These are phyloP conservation scores for Ceratitis capitata DNA, from an alignment of 1,140 invertebrate species.

Conservation along the genomic window DNA sequence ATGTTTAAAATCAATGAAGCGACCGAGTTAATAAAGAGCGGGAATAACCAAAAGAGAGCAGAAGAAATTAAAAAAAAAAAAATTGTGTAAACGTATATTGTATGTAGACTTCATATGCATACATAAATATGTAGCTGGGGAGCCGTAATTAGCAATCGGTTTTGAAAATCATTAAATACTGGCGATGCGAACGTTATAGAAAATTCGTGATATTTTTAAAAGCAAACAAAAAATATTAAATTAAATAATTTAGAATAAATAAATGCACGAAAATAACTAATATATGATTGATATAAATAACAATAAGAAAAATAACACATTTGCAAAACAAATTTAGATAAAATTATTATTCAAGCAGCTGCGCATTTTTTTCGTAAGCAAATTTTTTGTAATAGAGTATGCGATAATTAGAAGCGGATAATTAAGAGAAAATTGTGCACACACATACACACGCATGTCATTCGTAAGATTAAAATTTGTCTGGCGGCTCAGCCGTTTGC, in stretches of 20 bases:
- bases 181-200: constrained; percentile 11
- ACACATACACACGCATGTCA: background rate
- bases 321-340: constrained; percentile 3
- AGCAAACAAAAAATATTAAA: background rate
- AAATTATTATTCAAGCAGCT: background rate
- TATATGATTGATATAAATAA: too few species aligned
- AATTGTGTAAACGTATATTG: background rate
- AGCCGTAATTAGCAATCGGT: background rate
- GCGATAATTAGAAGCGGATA: too few species aligned
- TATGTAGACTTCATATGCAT: background rate
- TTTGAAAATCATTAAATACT: background rate
- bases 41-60: background rate
- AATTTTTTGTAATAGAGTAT: background rate
- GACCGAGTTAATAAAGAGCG: background rate
- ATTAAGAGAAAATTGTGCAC: background rate
- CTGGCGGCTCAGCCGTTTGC: background rate
- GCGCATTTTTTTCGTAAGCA: constrained; percentile 2
- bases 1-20: background rate
- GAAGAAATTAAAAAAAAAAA: background rate
- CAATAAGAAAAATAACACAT: background rate
- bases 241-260: constrained; percentile 14
- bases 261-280: background rate
- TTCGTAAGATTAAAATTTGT: background rate
- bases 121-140: background rate
- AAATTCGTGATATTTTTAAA: constrained; percentile 35